Evolutionary conservation across 2,113 vertebrate species (phyloP).

Genomic region (Pionites leucogaster): DNA sequence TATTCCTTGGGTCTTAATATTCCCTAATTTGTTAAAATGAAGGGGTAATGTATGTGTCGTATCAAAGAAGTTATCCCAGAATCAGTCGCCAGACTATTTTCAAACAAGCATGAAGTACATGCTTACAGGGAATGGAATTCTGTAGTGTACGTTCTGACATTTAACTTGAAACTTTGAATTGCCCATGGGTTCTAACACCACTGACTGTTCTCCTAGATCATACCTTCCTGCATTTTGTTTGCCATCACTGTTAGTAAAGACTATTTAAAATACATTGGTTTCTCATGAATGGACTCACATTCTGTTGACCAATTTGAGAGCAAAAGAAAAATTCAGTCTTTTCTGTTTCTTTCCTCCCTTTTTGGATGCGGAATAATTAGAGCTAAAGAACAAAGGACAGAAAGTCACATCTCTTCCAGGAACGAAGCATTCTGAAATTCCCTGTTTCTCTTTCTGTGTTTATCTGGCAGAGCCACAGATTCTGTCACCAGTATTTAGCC

Average conservation of each 20-base stretch:
- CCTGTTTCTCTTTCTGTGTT: slow-evolving; percentile 22
- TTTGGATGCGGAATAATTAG: background rate
- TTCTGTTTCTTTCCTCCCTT: background rate
- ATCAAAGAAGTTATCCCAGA: background rate
- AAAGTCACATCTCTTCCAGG: slow-evolving; percentile 35
- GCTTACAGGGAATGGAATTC: background rate
- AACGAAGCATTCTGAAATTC: slow-evolving; percentile 35
- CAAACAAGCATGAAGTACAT: background rate
- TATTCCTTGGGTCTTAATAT: background rate
- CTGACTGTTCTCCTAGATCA: background rate
- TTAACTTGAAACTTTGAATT: background rate
- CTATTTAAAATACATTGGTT: background rate
- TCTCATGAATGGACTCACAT: background rate
- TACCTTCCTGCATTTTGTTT: background rate
- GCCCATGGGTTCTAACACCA: background rate
- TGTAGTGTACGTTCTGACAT: background rate
- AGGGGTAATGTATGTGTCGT: background rate
- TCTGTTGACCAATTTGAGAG: background rate
- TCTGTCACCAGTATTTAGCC: slow-evolving; percentile 25
- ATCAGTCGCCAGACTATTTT: background rate
- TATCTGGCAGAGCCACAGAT: slow-evolving; percentile 19
- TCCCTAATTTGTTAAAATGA: background rate
- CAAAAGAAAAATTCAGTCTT: background rate
- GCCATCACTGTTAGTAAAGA: background rate
- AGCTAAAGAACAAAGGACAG: slow-evolving; percentile 5